phyloP scores from a whole-genome alignment of 2,113 vertebrate genomes.

The Larimichthys polyactis region DNA sequence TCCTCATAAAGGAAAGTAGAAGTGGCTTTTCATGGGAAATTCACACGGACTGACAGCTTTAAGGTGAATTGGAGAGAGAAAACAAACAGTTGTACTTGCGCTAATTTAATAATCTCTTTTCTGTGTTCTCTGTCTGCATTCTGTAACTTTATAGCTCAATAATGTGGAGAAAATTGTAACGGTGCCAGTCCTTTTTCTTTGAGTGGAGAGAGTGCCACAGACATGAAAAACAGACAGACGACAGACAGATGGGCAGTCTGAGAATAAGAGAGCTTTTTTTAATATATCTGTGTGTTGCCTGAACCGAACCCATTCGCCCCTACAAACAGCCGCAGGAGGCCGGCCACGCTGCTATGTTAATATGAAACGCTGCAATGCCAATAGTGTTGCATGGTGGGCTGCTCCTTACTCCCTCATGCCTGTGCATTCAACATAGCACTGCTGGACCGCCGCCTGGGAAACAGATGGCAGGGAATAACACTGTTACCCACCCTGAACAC shows the following conservation, averaged over 20 bases:
- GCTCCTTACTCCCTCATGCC: slow-evolving; percentile 63
- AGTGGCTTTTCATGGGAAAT: slow-evolving; percentile 63
- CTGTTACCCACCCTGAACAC: slow-evolving; percentile 79
- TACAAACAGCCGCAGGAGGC: slow-evolving; percentile 48
- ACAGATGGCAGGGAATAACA: slow-evolving; percentile 85
- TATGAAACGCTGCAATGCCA: slow-evolving; percentile 54
- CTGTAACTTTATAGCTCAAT: slow-evolving; percentile 55
- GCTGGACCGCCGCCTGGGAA: slow-evolving; percentile 81
- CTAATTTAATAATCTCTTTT: slow-evolving; percentile 59
- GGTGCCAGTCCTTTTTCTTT: slow-evolving; percentile 50
- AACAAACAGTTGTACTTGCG: slow-evolving; percentile 53
- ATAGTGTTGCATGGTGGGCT: slow-evolving; percentile 56
- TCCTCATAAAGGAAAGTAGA: slow-evolving; percentile 13
- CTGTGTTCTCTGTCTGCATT: slow-evolving; percentile 46
- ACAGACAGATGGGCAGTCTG: slow-evolving; percentile 71
- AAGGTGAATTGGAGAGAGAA: slow-evolving; percentile 34
- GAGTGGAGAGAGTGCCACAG: slow-evolving; percentile 45
- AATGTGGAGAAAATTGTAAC: slow-evolving; percentile 38
- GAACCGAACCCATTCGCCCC: slow-evolving; percentile 43
- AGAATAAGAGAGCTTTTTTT: slow-evolving; percentile 50
- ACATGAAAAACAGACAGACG: slow-evolving; percentile 69
- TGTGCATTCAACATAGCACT: slow-evolving; percentile 67
- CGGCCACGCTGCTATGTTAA: slow-evolving; percentile 40
- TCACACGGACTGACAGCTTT: slow-evolving; percentile 32
- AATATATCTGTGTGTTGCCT: slow-evolving; percentile 43